Percentiles rank a stretch among this genome's conserved stretches.
phyloP scores from a whole-genome alignment of 2,113 vertebrate genomes.

The Saguinus midas region DNA sequence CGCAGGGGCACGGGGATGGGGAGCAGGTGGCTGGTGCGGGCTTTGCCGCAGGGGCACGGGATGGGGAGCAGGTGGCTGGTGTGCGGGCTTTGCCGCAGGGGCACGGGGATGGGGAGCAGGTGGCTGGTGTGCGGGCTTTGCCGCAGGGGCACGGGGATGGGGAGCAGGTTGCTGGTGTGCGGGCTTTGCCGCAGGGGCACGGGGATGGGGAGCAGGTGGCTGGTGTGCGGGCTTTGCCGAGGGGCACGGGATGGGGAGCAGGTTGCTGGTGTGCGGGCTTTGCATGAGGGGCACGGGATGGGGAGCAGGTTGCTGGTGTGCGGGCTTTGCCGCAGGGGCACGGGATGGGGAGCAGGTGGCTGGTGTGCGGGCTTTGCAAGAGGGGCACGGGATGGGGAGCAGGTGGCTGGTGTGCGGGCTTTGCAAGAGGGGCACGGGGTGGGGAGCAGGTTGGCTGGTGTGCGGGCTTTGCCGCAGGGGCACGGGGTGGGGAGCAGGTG shows the following conservation, averaged over 20 bases:
- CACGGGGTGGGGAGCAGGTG: not conserved
- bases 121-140: not conserved
- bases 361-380: not conserved
- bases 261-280: too few relatives aligned
- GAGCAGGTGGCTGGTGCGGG: too few relatives aligned
- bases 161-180: too few relatives aligned
- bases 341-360: not conserved
- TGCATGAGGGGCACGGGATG: not conserved
- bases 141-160: not conserved
- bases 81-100: not conserved
- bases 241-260: not conserved
- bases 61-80: not conserved
- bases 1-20: not conserved
- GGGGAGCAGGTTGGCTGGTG: not conserved
- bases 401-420: too few relatives aligned
- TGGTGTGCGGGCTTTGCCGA: not conserved
- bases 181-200: not conserved
- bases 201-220: not conserved
- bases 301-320: not conserved
- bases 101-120: not conserved
- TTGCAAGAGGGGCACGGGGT: not conserved
- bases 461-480: not conserved
- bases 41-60: not conserved
- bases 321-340: not conserved
- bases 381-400: not conserved